These are phyloP conservation scores for Triops longicaudatus DNA, from an alignment of 1,140 invertebrate species.

Conservation along the genomic window DNA sequence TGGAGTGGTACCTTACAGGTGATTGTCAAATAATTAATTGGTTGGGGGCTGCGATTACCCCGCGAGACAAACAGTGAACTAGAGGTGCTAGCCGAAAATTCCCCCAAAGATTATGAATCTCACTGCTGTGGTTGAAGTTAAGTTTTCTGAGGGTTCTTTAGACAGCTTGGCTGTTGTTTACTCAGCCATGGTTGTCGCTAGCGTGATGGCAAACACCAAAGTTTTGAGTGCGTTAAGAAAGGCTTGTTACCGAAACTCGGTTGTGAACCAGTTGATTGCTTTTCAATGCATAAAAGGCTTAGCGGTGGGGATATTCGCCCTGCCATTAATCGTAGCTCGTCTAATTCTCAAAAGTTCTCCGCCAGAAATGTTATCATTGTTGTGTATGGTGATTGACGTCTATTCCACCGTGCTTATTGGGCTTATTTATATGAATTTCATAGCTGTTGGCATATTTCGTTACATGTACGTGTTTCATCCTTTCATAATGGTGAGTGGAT, in stretches of 20 bases:
- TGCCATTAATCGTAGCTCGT: background rate
- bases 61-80: background rate
- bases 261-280: background rate
- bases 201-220: background rate
- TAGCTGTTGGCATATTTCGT: background rate
- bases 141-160: background rate
- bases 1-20: background rate
- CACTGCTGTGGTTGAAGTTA: background rate
- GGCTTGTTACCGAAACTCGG: background rate
- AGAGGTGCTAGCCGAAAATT: background rate
- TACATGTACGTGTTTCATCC: background rate
- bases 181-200: background rate
- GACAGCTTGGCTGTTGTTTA: background rate
- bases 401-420: background rate
- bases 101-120: background rate
- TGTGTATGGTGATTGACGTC: background rate
- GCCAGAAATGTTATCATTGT: background rate
- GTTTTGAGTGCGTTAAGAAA: background rate
- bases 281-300: background rate
- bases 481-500: background rate
- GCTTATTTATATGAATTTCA: background rate
- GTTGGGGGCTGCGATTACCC: background rate
- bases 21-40: background rate
- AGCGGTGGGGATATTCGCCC: background rate
- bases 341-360: background rate